Conservation (phyloP, 2,113 vertebrate genomes). For the Oncorhynchus kisutch region DNA sequence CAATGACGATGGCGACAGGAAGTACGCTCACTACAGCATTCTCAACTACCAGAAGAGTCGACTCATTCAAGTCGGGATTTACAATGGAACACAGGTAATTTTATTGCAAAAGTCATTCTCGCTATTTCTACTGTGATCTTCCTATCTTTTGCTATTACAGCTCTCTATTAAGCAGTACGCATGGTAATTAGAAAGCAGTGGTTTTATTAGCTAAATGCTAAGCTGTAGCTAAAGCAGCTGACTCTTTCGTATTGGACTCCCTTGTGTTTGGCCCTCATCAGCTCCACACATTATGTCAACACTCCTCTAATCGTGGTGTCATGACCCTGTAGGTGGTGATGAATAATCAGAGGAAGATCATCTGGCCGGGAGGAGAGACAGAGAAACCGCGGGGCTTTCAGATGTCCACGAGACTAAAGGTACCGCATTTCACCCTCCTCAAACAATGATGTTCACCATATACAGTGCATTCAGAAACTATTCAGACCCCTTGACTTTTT, state of each 20-base stretch:
- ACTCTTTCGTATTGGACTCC: constrained; percentile 52
- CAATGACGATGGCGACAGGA: constrained; percentile 95
- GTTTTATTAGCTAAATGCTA: constrained; percentile 22
- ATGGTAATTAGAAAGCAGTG: neutral
- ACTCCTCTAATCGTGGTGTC: constrained; percentile 25
- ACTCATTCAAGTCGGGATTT: constrained; percentile 93
- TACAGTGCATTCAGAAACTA: too few species aligned
- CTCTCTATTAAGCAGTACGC: too few species aligned
- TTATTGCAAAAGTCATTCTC: neutral
- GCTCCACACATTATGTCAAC: neutral
- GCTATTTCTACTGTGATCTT: neutral
- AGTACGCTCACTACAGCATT: constrained; percentile 97
- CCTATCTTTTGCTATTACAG: neutral
- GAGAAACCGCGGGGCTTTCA: constrained; percentile 96
- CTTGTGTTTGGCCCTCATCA: constrained; percentile 19
- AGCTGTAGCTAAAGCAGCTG: constrained; percentile 42
- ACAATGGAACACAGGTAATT: constrained; percentile 91
- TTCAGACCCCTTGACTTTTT: too few species aligned
- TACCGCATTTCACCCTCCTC: constrained; percentile 29
- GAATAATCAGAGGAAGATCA: constrained; percentile 95
- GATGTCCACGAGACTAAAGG: constrained; percentile 98
- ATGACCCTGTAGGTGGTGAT: constrained; percentile 85
- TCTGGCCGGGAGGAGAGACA: constrained; percentile 96
- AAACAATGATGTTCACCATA: neutral
- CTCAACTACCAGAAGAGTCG: constrained; percentile 97